A percentile compares a stretch with the other conserved stretches of the same genome.
Evolutionary conservation across 1,140 invertebrate species (phyloP).

Genomic region (Bombus pascuorum): DNA sequence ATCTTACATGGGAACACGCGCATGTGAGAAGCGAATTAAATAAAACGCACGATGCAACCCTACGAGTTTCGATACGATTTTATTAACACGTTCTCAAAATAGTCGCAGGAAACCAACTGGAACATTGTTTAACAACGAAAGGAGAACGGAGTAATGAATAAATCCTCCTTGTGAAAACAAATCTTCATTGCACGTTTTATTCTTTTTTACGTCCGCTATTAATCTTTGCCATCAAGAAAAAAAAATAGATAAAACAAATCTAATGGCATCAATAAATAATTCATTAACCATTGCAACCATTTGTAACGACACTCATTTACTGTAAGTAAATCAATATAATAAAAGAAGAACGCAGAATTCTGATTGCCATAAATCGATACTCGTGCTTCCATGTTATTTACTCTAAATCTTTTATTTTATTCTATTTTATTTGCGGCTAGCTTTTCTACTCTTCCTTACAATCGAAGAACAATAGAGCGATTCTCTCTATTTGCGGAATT

Average conservation of each 20-base stretch:
- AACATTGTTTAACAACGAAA: background rate
- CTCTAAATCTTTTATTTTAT: background rate
- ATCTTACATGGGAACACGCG: constrained; percentile 37
- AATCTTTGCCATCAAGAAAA: background rate
- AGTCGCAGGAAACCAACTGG: background rate
- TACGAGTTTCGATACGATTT: background rate
- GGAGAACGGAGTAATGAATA: background rate
- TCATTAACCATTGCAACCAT: background rate
- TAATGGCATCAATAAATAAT: background rate
- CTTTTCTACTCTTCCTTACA: background rate
- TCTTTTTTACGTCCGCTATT: background rate
- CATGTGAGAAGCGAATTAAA: constrained; percentile 34
- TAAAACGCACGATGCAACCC: constrained; percentile 8
- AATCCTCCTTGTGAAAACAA: background rate
- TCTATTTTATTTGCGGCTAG: background rate
- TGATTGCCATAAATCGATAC: background rate
- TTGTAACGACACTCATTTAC: background rate
- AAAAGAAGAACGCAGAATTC: background rate
- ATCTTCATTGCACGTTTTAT: background rate
- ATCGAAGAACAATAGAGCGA: background rate
- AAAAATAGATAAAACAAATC: no score
- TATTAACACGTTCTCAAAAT: background rate
- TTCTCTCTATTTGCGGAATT: background rate
- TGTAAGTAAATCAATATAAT: background rate
- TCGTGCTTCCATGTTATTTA: background rate